A percentile compares a stretch with the other conserved stretches of the same genome.
Conservation (phyloP, 2,113 vertebrate species). For the Paramisgurnus dabryanus region DNA sequence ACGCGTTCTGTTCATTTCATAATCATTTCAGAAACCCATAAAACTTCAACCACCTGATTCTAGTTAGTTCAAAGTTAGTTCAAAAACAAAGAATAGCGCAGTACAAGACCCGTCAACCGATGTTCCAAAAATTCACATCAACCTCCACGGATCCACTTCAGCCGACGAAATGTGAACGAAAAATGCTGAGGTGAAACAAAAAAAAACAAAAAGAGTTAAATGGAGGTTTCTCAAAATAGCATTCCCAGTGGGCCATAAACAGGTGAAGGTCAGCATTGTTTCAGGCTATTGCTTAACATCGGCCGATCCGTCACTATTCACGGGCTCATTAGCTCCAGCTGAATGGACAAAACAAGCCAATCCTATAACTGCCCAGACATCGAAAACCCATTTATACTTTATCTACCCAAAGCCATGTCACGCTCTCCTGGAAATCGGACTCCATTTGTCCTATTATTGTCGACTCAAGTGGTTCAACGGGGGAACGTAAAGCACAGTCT, state of each 20-base stretch:
- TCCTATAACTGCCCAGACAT: background rate
- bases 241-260: constrained; percentile 1
- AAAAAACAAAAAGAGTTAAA: constrained; percentile 6
- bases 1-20: too few relatives aligned
- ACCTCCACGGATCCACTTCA: background rate
- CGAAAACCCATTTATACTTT: constrained; percentile 18
- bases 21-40: constrained; percentile 47
- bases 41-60: constrained; percentile 56
- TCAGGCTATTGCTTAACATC: background rate
- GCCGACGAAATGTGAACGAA: background rate
- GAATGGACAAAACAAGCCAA: constrained; percentile 26
- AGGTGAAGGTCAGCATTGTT: constrained; percentile 13
- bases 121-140: background rate
- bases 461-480: constrained; percentile 4
- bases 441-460: constrained; percentile 16
- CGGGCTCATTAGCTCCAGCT: constrained; percentile 16
- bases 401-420: background rate
- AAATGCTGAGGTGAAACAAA: background rate
- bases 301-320: constrained; percentile 15
- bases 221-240: background rate
- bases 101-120: background rate
- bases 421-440: constrained; percentile 14
- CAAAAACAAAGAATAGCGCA: constrained; percentile 14
- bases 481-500: constrained; percentile 3
- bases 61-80: constrained; percentile 53